Base-by-base conservation (phyloP, 1,140 invertebrate genomes). In the Drosophila persimilis region DNA sequence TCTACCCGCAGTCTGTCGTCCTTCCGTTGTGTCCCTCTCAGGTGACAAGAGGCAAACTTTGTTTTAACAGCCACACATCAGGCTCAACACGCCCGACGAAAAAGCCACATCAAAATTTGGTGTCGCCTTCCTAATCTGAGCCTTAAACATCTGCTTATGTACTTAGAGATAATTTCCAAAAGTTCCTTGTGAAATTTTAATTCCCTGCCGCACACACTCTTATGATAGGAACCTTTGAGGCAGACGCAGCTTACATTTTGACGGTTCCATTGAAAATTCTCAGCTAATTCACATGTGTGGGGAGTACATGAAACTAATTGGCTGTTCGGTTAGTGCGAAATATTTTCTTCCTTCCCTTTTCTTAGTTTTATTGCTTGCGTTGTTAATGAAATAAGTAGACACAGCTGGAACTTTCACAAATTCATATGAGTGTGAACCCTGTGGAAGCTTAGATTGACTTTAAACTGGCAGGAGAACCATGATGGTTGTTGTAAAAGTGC, bases 1-100 rank as follows among this genome's bases (percentile, higher is more conserved):
- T 35, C 31, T 3, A 8, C 31, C 51, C 51, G 31, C 51, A 39
- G 51, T 8, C 17, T 11, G 26, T 7, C n/a, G 2, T 15, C 9
- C 29, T 5, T 31, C 8, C 31, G 31, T 3, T 31, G 31, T 31
- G 8, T 15, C 9, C 9, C 11, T 5, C 35, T 13, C 65, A 76
- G 59, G 77, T 80, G 77, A 72, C 65, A 80, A 35, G 54, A 35
- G 39, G 62, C 57, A 74, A 70, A 70, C 51, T 70, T 70, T 57
- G 66, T 70, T 65, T 70, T 70, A 69, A 22, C 64, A 52, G 63
- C 15, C 51, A 50, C 66, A 70, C 66, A 69, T 69, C 64, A 69
- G 64, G 64, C 35, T 48, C 41, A 17, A n/a, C 31, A 53, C 51
- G 15, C 15, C 35, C 11, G 11, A 31, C 31, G 31, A 69, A 50